Percentiles rank a stretch among this genome's conserved stretches.
These are phyloP conservation scores for Montipora capitata DNA, from an alignment of 92 coral and sea anemone species.

Conservation along the genomic window DNA sequence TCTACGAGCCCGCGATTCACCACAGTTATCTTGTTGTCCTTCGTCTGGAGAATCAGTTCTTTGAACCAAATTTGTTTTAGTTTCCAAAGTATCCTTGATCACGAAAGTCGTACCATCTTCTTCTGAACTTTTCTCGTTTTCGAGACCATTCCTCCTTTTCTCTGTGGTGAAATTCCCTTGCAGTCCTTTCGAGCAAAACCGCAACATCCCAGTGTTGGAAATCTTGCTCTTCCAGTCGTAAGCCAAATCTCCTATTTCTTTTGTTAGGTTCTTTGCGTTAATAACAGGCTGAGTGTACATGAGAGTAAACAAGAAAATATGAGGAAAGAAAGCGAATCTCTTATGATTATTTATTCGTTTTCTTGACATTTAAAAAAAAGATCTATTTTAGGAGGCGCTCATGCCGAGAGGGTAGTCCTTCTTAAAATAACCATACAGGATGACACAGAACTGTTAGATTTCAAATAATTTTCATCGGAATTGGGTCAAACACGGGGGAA, in stretches of 20 bases:
- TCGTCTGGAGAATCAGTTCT: not conserved
- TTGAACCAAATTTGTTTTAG: not conserved
- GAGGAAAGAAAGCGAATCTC: no score
- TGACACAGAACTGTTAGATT: no score
- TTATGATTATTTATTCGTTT: no score
- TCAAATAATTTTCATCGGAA: no score
- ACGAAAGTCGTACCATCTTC: not conserved
- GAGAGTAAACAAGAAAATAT: not conserved
- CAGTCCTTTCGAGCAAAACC: constrained; percentile 54
- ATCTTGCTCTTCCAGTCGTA: constrained; percentile 62
- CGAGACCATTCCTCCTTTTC: constrained; percentile 5
- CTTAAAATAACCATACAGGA: no score
- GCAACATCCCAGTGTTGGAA: constrained; percentile 62
- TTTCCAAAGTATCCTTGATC: not conserved
- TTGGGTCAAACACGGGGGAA: no score
- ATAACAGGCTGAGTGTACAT: constrained; percentile 56
- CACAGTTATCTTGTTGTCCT: not conserved
- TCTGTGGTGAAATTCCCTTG: not conserved
- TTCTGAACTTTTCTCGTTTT: not conserved
- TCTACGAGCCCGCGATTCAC: not conserved
- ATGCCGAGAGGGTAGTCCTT: no score
- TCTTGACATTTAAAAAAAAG: no score
- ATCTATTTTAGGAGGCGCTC: no score
- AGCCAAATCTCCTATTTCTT: constrained; percentile 58
- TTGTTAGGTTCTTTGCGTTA: constrained; percentile 68